Evolutionary conservation across 2,797 vertebrate species (phyloP).

Genomic region (Arnoldichthys spilopterus): DNA sequence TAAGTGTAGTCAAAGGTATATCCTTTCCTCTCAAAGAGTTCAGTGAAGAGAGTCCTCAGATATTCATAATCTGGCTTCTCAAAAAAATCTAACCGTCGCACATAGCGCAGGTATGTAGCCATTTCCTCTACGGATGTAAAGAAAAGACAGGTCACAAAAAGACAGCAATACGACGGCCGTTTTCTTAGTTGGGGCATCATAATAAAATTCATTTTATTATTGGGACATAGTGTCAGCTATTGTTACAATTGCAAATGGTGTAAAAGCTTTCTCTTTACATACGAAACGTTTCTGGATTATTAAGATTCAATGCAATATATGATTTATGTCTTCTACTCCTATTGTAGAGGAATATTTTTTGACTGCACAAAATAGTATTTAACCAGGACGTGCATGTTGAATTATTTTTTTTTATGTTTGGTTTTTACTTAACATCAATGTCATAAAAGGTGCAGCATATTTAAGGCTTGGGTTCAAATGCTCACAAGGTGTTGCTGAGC

Average conservation of each 20-base stretch:
- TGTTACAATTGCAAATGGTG: neutral
- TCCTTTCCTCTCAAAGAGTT: conserved; percentile 95
- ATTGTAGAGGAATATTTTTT: no score
- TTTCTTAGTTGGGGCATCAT: neutral
- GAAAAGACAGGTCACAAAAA: neutral
- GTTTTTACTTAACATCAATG: neutral
- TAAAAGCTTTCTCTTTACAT: no score
- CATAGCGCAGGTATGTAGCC: conserved; percentile 95
- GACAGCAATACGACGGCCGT: neutral
- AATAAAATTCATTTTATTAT: neutral
- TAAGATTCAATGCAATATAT: no score
- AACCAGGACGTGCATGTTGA: no score
- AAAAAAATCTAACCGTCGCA: conserved; percentile 95
- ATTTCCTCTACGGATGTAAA: conserved; percentile 87
- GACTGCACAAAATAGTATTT: no score
- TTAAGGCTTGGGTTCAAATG: neutral
- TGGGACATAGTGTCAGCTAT: neutral
- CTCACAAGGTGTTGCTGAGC: neutral
- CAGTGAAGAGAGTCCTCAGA: conserved; percentile 92
- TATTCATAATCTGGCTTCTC: conserved; percentile 98
- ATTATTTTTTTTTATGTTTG: no score
- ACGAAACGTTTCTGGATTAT: no score
- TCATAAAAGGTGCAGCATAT: neutral
- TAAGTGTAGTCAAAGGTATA: conserved; percentile 97
- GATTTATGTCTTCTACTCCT: no score